A percentile compares a stretch with the other conserved stretches of the same genome.
These are phyloP conservation scores for Campoletis raptor DNA, from an alignment of 2,888 invertebrate genomes.

Conservation along the genomic window DNA sequence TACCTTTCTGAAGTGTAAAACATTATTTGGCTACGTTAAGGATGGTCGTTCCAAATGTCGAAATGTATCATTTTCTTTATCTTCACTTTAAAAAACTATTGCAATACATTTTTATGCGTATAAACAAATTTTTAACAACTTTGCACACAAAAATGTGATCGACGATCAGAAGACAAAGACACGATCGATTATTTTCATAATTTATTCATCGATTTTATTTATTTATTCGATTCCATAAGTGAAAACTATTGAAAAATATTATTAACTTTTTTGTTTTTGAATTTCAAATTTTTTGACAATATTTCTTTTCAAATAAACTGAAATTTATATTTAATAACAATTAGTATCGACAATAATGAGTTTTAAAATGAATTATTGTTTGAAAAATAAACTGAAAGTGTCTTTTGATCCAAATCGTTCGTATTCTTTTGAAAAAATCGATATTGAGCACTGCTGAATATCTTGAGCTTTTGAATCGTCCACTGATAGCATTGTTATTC, in stretches of 20 bases:
- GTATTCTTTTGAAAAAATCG: neutral
- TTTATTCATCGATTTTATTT: neutral
- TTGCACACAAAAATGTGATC: neutral
- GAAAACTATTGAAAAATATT: neutral
- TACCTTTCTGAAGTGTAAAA: conserved; percentile 82
- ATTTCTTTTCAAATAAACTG: neutral
- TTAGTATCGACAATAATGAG: neutral
- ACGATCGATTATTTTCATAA: neutral
- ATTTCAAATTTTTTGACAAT: too few relatives aligned
- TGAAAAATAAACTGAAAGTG: neutral
- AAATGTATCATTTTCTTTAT: neutral
- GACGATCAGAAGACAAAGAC: neutral
- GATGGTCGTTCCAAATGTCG: neutral
- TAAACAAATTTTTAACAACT: neutral
- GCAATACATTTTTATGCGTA: neutral
- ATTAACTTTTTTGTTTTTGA: neutral
- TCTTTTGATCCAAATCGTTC: neutral
- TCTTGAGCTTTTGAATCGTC: neutral
- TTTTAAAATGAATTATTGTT: neutral
- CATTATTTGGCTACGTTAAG: conserved; percentile 76
- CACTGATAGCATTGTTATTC: neutral
- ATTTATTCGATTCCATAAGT: neutral
- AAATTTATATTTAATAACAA: neutral
- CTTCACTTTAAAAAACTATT: neutral
- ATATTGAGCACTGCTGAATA: neutral